These are phyloP conservation scores for Lepidothrix coronata DNA, from an alignment of 2,113 vertebrate genomes.

Conservation along the genomic window DNA sequence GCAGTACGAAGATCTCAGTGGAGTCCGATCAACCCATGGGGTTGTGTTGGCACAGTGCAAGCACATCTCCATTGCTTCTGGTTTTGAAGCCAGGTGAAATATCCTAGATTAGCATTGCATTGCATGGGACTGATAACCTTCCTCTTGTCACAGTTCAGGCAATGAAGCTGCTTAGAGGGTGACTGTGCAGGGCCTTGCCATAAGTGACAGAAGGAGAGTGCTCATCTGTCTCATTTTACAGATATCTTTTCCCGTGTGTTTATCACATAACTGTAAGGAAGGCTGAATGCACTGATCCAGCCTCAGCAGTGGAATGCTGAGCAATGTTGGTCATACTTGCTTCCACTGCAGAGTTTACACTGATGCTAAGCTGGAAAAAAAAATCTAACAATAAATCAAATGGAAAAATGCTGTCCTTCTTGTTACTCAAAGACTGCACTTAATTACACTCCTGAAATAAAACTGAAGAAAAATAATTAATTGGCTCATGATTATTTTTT, in stretches of 20 bases:
- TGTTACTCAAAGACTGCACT: background rate
- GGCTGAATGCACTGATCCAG: background rate
- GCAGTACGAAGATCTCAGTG: background rate
- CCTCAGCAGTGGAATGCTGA: accelerated
- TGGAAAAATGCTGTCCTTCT: background rate
- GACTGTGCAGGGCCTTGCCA: accelerated
- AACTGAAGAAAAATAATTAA: background rate
- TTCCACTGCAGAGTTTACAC: background rate
- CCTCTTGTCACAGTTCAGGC: background rate
- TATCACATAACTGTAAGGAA: background rate
- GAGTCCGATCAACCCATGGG: background rate
- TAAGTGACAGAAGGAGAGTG: background rate
- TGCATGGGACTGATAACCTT: background rate
- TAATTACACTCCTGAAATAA: background rate
- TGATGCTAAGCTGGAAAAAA: background rate
- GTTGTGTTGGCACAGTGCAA: background rate
- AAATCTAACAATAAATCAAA: background rate
- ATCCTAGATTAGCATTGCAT: background rate
- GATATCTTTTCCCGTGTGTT: background rate
- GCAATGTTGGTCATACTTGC: background rate
- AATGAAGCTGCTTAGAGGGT: background rate
- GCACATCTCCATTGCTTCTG: background rate
- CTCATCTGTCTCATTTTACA: background rate
- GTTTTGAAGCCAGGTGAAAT: background rate
- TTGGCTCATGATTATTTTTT: background rate